Percentiles rank a stretch among this genome's conserved stretches.
phyloP scores from a whole-genome alignment of 1,140 invertebrate genomes.

The Contarinia nasturtii region DNA sequence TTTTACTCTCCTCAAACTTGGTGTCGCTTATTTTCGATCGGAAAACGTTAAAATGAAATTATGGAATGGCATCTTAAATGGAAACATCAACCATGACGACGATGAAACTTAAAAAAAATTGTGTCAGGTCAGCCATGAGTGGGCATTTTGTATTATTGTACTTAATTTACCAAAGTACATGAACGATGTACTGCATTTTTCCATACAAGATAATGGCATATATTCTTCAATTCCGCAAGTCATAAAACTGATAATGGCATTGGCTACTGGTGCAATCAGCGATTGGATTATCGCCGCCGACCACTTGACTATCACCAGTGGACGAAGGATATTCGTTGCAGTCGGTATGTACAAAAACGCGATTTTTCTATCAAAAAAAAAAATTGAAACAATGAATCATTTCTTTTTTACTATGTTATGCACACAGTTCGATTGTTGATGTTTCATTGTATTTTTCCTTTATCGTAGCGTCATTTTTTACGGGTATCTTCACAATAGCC shows the following conservation, averaged over 20 bases:
- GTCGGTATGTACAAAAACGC: neutral
- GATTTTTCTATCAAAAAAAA: too few species aligned
- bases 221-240: slow-evolving; percentile 2
- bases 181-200: neutral
- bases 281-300: neutral
- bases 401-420: too few species aligned
- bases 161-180: slow-evolving; percentile 2
- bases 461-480: neutral
- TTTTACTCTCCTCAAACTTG: too few species aligned
- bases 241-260: neutral
- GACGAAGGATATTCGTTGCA: neutral
- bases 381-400: too few species aligned
- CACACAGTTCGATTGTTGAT: too few species aligned
- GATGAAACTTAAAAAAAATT: too few species aligned
- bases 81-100: too few species aligned
- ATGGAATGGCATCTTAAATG: too few species aligned
- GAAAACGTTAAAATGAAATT: too few species aligned
- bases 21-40: too few species aligned
- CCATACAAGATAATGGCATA: neutral
- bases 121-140: neutral
- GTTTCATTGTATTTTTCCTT: too few species aligned
- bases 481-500: neutral
- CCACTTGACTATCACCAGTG: neutral
- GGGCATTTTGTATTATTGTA: slow-evolving; percentile 1
- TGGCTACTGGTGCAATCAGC: neutral